A percentile compares a stretch with the other conserved stretches of the same genome.
These are phyloP conservation scores for Rhagophthalmus giganteus DNA, from an alignment of 2,888 invertebrate genomes.

Conservation along the genomic window DNA sequence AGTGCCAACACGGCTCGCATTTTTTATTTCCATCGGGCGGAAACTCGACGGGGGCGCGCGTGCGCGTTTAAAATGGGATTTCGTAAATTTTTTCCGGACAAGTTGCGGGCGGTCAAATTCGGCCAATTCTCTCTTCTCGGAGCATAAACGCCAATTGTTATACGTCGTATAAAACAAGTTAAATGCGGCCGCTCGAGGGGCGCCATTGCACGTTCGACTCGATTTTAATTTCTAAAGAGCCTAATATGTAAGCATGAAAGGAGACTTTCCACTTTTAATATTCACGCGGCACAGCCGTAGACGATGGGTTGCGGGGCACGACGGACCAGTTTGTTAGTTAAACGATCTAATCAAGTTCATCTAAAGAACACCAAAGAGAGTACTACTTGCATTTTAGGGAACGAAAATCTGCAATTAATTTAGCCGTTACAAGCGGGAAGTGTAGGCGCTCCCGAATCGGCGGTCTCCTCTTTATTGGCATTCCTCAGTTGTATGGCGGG, in stretches of 20 bases:
- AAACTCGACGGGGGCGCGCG: too few relatives aligned
- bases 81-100: too few relatives aligned
- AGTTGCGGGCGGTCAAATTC: too few relatives aligned
- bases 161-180: too few relatives aligned
- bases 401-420: conserved; percentile 23
- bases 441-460: conserved; percentile 9
- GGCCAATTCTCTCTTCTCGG: too few relatives aligned
- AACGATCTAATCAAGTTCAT: conserved; percentile 12
- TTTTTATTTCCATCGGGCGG: too few relatives aligned
- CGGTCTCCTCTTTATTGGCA: conserved; percentile 28
- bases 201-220: too few relatives aligned
- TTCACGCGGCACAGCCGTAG: conserved; percentile 8
- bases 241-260: conserved; percentile 3
- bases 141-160: too few relatives aligned
- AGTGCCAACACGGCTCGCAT: too few relatives aligned
- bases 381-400: conserved; percentile 6
- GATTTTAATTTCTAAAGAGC: background rate
- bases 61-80: too few relatives aligned
- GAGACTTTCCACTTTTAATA: conserved; percentile 10
- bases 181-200: too few relatives aligned
- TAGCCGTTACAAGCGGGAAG: conserved; percentile 12
- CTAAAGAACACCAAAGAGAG: conserved; percentile 4
- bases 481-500: conserved; percentile 16
- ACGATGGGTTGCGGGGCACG: conserved; percentile 8
- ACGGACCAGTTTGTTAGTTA: conserved; percentile 4